Conservation (phyloP, 1,140 invertebrate genomes). For the Calliphora vicina region DNA sequence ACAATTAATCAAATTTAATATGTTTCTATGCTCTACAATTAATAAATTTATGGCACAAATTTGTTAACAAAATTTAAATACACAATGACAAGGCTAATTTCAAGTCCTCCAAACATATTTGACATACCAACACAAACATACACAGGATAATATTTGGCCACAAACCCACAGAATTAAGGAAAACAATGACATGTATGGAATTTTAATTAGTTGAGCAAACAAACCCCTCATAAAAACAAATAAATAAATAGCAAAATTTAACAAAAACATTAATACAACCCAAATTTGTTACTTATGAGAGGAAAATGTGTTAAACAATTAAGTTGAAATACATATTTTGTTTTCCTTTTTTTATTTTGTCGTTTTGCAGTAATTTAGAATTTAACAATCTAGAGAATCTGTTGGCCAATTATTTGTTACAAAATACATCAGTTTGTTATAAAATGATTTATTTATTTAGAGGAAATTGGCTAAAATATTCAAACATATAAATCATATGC, state of each 20-base stretch:
- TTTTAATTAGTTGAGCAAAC: slow-evolving; percentile 18
- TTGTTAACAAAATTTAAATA: background rate
- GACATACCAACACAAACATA: background rate
- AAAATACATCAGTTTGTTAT: background rate
- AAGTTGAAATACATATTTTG: too few species aligned
- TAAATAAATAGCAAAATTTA: background rate
- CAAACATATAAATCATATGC: background rate
- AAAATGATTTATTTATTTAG: background rate
- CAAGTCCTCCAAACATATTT: background rate
- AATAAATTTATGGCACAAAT: background rate
- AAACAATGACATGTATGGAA: background rate
- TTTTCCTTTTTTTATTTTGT: too few species aligned
- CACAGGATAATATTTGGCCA: too few species aligned
- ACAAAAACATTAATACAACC: background rate
- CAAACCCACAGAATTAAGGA: too few species aligned
- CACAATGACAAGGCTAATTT: background rate
- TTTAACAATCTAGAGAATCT: too few species aligned
- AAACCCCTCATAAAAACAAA: background rate
- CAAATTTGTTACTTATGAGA: too few species aligned
- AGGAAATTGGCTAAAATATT: background rate
- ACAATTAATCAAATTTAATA: background rate
- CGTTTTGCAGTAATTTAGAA: too few species aligned
- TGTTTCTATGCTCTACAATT: background rate
- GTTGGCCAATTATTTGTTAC: background rate
- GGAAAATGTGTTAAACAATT: too few species aligned